A percentile compares a stretch with the other conserved stretches of the same genome.
Conservation (phyloP, 2,888 invertebrate species). For the Leucophenga montana region DNA sequence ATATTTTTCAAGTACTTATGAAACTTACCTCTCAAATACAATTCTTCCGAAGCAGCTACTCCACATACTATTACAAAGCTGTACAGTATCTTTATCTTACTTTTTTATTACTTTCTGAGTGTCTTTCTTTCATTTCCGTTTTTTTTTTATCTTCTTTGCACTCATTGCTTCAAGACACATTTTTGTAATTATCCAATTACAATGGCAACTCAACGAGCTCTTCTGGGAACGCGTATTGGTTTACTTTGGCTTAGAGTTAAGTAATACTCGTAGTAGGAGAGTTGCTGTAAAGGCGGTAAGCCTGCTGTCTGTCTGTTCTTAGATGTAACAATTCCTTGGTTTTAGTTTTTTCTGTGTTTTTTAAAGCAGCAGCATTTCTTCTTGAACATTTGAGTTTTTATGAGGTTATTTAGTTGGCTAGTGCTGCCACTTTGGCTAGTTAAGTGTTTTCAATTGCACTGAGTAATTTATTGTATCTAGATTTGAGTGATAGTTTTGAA, state of each 20-base stretch:
- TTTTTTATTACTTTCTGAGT: not conserved
- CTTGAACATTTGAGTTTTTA: slow-evolving; percentile 32
- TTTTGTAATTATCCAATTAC: slow-evolving; percentile 67
- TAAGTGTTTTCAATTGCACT: slow-evolving; percentile 49
- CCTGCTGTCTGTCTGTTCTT: too few species aligned
- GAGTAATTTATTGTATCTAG: slow-evolving; percentile 16
- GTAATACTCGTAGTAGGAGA: too few species aligned
- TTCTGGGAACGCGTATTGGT: slow-evolving; percentile 21
- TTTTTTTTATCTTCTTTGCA: slow-evolving; percentile 24
- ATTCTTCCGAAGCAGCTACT: too few species aligned
- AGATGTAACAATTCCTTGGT: too few species aligned
- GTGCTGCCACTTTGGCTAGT: slow-evolving; percentile 29
- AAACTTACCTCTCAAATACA: too few species aligned
- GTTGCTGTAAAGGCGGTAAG: too few species aligned
- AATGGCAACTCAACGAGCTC: slow-evolving; percentile 43
- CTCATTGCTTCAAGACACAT: slow-evolving; percentile 51
- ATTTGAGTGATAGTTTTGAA: not conserved
- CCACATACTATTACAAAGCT: too few species aligned
- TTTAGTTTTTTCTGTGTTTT: not conserved
- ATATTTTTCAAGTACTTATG: not conserved
- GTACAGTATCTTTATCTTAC: not conserved
- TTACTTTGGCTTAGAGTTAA: slow-evolving; percentile 6
- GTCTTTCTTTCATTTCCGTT: slow-evolving; percentile 8
- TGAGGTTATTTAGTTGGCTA: slow-evolving; percentile 45
- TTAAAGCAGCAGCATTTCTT: not conserved